phyloP scores from a whole-genome alignment of 2,113 vertebrate species.

The Eptatretus burgeri region DNA sequence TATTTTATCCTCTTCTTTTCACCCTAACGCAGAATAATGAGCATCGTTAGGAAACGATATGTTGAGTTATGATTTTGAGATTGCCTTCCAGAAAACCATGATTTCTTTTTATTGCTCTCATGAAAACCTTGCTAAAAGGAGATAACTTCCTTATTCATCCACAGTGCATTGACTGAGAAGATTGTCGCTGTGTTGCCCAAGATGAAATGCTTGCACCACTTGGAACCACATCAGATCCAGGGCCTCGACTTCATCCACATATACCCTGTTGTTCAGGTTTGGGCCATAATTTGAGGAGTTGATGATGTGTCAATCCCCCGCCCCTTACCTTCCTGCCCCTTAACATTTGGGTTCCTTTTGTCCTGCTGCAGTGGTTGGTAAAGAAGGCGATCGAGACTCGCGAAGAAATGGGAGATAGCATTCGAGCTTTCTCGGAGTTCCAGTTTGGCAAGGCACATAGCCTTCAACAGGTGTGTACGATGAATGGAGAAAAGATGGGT shows the following conservation, averaged over 20 bases:
- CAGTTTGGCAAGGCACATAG: conserved; percentile 69
- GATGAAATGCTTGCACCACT: conserved; percentile 85
- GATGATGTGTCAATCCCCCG: neutral
- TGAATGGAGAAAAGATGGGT: too few relatives aligned
- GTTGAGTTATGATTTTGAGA: too few relatives aligned
- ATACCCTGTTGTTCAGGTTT: conserved; percentile 77
- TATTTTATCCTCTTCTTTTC: too few relatives aligned
- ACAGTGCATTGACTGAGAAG: conserved; percentile 78
- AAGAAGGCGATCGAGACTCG: conserved; percentile 85
- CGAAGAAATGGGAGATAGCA: conserved; percentile 84
- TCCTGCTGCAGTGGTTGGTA: conserved; percentile 48
- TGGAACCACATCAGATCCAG: conserved; percentile 95
- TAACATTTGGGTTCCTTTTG: neutral
- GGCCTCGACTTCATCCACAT: conserved; percentile 95
- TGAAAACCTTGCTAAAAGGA: too few relatives aligned
- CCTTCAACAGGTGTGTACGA: conserved; percentile 36
- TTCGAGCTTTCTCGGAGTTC: conserved; percentile 58
- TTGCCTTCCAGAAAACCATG: too few relatives aligned
- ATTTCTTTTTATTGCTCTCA: too few relatives aligned
- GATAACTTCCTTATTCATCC: conserved; percentile 1
- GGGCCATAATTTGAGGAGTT: neutral
- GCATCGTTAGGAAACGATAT: too few relatives aligned
- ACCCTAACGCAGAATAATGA: too few relatives aligned
- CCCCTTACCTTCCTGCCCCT: conserved; percentile 3
- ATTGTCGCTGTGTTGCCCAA: conserved; percentile 77